Evolutionary conservation across 2,113 vertebrate genomes (phyloP).

Genomic region (Casuarius casuarius): DNA sequence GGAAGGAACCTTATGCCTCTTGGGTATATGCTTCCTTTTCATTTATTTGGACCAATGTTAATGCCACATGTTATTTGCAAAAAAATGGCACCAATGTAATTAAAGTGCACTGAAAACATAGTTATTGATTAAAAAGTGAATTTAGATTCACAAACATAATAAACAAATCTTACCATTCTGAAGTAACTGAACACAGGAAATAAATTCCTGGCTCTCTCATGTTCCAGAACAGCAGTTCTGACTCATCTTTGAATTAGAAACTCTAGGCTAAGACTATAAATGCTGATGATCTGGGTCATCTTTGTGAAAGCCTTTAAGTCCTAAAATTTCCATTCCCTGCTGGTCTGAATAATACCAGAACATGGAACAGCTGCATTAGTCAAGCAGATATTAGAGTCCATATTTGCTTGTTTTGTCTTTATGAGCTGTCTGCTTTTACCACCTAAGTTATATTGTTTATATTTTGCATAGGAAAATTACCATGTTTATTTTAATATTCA

Average conservation of each 20-base stretch:
- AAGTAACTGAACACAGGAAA: background rate
- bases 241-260: background rate
- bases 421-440: background rate
- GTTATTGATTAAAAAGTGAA: background rate
- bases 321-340: background rate
- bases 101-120: background rate
- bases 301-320: background rate
- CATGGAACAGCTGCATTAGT: background rate
- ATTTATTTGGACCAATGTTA: background rate
- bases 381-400: background rate
- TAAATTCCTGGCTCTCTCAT: background rate
- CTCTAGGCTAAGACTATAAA: background rate
- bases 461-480: background rate
- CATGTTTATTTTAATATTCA: background rate
- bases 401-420: background rate
- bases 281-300: no score
- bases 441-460: background rate
- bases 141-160: background rate
- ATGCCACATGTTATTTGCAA: background rate
- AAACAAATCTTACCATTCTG: background rate
- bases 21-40: background rate
- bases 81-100: background rate
- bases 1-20: background rate
- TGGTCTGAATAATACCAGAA: background rate
- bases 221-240: background rate